Conservation (phyloP, 2,888 invertebrate genomes). For the Xanthorhoe spadicearia region DNA sequence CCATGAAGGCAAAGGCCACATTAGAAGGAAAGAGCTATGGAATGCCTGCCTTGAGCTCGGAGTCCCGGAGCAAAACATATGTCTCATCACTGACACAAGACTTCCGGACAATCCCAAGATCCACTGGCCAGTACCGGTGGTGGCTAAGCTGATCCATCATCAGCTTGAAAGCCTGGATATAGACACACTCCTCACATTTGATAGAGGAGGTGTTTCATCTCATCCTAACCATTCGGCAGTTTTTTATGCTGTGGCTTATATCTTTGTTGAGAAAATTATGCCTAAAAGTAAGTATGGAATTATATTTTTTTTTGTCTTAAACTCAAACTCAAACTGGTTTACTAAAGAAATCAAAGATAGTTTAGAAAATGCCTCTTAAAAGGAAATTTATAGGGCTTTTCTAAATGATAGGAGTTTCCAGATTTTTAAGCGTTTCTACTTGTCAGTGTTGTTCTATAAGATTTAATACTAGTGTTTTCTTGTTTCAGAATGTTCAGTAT, state of each 20-base stretch:
- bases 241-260: slow-evolving; percentile 91
- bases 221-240: slow-evolving; percentile 96
- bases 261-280: slow-evolving; percentile 90
- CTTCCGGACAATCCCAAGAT: slow-evolving; percentile 90
- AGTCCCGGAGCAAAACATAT: slow-evolving; percentile 90
- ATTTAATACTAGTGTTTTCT: slow-evolving; percentile 14
- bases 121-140: slow-evolving; percentile 88
- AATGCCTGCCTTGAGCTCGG: slow-evolving; percentile 92
- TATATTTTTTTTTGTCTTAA: background rate
- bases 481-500: slow-evolving; percentile 91
- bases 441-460: too few relatives aligned
- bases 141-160: slow-evolving; percentile 75
- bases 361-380: too few relatives aligned
- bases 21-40: slow-evolving; percentile 92
- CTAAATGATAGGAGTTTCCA: background rate
- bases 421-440: too few relatives aligned
- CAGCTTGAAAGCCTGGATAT: slow-evolving; percentile 90
- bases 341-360: too few relatives aligned
- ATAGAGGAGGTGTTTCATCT: slow-evolving; percentile 95
- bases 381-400: background rate
- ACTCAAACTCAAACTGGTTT: too few relatives aligned
- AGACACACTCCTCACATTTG: slow-evolving; percentile 96
- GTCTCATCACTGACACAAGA: slow-evolving; percentile 88
- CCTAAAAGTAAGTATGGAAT: slow-evolving; percentile 86
- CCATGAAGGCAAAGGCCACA: slow-evolving; percentile 85